These are phyloP conservation scores for Celastrina argiolus DNA, from an alignment of 2,888 invertebrate species.

Conservation along the genomic window DNA sequence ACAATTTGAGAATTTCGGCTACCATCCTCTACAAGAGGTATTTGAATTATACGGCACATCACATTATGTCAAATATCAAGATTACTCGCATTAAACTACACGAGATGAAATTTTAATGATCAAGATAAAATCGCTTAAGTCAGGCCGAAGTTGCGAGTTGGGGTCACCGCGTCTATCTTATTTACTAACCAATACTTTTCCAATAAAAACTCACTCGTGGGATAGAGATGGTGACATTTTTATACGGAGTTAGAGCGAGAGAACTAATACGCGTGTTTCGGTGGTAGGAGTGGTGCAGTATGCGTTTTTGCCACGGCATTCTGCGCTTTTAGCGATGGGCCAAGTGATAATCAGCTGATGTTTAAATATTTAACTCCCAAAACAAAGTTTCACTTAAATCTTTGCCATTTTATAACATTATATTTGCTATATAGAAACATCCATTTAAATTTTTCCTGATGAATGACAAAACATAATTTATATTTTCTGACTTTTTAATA, in stretches of 20 bases:
- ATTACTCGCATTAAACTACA: not conserved
- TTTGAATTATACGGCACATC: not conserved
- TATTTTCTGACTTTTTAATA: too few relatives aligned
- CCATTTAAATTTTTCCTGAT: too few relatives aligned
- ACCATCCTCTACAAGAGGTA: not conserved
- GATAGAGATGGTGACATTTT: conserved; percentile 43
- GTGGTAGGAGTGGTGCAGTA: conserved; percentile 67
- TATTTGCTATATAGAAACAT: too few relatives aligned
- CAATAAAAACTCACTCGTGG: conserved; percentile 36
- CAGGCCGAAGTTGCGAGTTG: conserved; percentile 18
- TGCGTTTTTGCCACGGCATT: conserved; percentile 68
- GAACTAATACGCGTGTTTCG: conserved; percentile 42
- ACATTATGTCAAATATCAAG: not conserved
- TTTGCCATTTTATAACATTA: too few relatives aligned
- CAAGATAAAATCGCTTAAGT: conserved; percentile 11
- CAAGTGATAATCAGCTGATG: conserved; percentile 36
- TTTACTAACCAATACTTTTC: conserved; percentile 41
- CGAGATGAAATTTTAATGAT: not conserved
- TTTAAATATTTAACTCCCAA: not conserved
- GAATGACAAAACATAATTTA: too few relatives aligned
- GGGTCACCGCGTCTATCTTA: conserved; percentile 36
- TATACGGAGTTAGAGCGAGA: conserved; percentile 42
- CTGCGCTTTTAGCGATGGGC: conserved; percentile 50
- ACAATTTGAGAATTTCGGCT: not conserved
- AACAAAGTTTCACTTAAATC: too few relatives aligned